A percentile compares a stretch with the other conserved stretches of the same genome.
phyloP scores from a whole-genome alignment of 2,888 invertebrate species.

The Acheta domesticus region DNA sequence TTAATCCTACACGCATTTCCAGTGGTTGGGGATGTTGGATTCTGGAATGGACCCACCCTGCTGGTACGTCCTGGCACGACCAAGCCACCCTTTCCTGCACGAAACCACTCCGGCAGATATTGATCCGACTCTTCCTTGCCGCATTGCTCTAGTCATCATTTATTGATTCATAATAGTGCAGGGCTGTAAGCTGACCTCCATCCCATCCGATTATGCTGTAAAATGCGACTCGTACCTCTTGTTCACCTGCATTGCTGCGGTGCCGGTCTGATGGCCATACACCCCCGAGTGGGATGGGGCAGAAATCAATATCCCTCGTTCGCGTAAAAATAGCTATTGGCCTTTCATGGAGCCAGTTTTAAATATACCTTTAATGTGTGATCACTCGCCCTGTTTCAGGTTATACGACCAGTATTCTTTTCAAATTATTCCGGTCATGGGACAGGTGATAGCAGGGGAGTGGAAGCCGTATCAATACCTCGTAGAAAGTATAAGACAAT shows the following conservation, averaged over 20 bases:
- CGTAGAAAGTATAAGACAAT: constrained; percentile 95
- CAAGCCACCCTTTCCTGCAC: neutral
- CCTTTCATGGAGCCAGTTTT: neutral
- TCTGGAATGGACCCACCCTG: constrained; percentile 8
- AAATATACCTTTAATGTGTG: neutral
- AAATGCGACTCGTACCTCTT: neutral
- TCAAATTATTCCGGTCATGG: constrained; percentile 94
- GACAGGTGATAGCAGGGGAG: constrained; percentile 87
- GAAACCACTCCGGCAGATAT: neutral
- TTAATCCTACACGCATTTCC: no score
- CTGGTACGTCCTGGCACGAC: constrained; percentile 18
- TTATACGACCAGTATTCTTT: constrained; percentile 95
- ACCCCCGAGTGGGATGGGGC: neutral
- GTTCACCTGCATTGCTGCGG: neutral
- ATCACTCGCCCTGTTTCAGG: constrained; percentile 52
- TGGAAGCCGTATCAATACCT: constrained; percentile 97
- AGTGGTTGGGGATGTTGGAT: neutral
- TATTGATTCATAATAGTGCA: constrained; percentile 8
- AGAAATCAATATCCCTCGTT: constrained; percentile 1
- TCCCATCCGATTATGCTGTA: neutral
- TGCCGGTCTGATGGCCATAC: neutral
- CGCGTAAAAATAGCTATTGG: neutral
- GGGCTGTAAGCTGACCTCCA: constrained; percentile 4
- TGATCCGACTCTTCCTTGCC: constrained; percentile 18
- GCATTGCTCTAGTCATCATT: constrained; percentile 18